phyloP scores from a whole-genome alignment of 1,140 invertebrate genomes.

The Homarus americanus region DNA sequence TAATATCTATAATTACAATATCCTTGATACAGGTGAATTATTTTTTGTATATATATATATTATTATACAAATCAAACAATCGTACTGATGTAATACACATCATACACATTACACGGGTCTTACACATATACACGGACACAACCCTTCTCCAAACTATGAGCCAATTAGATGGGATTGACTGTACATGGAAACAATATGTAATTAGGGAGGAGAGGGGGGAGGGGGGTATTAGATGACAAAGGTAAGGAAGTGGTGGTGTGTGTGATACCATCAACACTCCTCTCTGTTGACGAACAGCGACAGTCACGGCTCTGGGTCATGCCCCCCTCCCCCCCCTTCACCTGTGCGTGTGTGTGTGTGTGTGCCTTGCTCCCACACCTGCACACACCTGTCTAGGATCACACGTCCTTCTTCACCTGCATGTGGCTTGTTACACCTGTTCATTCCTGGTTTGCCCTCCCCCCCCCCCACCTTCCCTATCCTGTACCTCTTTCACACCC shows the following conservation, averaged over 20 bases:
- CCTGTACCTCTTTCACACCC: background rate
- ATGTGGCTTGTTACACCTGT: background rate
- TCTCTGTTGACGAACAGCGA: slow-evolving; percentile 10
- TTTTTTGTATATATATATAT: too few relatives aligned
- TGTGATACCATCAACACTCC: slow-evolving; percentile 23
- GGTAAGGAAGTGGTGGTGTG: slow-evolving; percentile 17
- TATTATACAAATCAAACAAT: background rate
- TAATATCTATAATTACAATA: slow-evolving; percentile 31
- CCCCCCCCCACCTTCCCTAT: background rate
- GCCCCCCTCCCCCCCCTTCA: background rate
- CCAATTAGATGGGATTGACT: slow-evolving; percentile 37
- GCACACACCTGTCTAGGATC: background rate
- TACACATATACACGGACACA: background rate
- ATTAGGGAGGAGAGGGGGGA: background rate
- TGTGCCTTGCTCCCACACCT: background rate
- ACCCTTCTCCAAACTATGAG: slow-evolving; percentile 16
- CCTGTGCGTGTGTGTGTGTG: background rate
- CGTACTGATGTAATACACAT: background rate
- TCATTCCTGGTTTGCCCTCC: background rate
- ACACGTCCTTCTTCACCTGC: too few relatives aligned
- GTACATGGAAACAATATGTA: slow-evolving; percentile 38
- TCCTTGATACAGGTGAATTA: too few relatives aligned
- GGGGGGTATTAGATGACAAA: slow-evolving; percentile 24
- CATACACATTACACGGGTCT: background rate
- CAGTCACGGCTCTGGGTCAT: background rate